phyloP scores from a whole-genome alignment of 2,888 invertebrate species.

The Oxyteleia sp. region DNA sequence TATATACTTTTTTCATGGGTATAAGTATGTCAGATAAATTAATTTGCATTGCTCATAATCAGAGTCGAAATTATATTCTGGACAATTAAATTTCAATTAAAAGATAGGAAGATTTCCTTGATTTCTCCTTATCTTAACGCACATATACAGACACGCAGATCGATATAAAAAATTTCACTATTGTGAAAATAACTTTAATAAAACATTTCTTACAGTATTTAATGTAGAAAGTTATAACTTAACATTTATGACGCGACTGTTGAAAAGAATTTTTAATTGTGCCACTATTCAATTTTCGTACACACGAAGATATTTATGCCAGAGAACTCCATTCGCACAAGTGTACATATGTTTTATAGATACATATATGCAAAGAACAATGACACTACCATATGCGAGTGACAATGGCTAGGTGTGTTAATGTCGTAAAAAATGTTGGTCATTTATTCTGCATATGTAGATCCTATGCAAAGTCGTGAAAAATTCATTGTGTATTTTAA shows the following conservation, averaged over 20 bases:
- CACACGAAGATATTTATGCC: constrained; percentile 49
- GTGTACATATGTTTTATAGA: constrained; percentile 62
- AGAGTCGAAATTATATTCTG: too few relatives aligned
- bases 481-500: constrained; percentile 68
- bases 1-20: too few relatives aligned
- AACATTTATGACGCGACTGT: constrained; percentile 8
- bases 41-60: too few relatives aligned
- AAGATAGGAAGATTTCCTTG: too few relatives aligned
- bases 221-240: background rate
- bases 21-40: too few relatives aligned
- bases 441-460: constrained; percentile 63
- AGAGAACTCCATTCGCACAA: constrained; percentile 31
- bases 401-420: constrained; percentile 65
- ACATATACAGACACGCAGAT: too few relatives aligned
- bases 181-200: too few relatives aligned
- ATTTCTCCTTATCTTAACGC: too few relatives aligned
- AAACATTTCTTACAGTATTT: background rate
- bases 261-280: constrained; percentile 33
- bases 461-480: constrained; percentile 64
- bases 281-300: constrained; percentile 42
- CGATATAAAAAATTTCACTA: too few relatives aligned
- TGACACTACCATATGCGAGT: constrained; percentile 63
- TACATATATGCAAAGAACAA: constrained; percentile 57
- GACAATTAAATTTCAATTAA: too few relatives aligned
- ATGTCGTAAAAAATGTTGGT: constrained; percentile 70